Conservation (phyloP, 2,113 vertebrate species). For the Erythrocebus patas region DNA sequence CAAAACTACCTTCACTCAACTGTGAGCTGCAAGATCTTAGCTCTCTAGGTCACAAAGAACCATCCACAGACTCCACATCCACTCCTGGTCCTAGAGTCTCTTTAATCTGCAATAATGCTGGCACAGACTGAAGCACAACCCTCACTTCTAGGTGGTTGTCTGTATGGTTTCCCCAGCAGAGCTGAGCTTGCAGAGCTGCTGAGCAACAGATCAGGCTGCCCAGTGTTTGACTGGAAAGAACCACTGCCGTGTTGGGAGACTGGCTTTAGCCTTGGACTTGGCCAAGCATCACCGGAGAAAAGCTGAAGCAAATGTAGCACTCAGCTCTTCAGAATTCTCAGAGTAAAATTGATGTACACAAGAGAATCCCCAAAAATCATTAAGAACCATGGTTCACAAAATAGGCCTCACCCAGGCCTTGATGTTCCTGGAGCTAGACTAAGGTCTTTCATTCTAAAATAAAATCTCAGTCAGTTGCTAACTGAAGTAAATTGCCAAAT, state of each 20-base stretch:
- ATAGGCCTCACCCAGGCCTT: background rate
- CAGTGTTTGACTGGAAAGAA: background rate
- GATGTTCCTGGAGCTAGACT: background rate
- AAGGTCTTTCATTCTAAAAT: background rate
- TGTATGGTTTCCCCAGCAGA: background rate
- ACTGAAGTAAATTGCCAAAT: background rate
- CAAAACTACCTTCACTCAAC: background rate
- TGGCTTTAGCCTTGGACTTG: background rate
- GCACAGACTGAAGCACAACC: background rate
- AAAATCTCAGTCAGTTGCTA: background rate
- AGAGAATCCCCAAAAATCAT: background rate
- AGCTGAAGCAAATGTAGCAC: background rate
- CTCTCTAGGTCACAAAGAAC: background rate
- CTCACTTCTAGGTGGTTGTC: background rate
- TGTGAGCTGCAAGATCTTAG: background rate
- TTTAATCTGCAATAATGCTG: background rate
- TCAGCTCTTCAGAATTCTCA: background rate
- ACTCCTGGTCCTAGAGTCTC: background rate
- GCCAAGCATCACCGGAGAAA: background rate
- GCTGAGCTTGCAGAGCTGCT: background rate
- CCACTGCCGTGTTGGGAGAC: background rate
- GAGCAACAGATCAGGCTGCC: background rate
- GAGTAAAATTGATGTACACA: background rate
- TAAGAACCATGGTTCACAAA: background rate
- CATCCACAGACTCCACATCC: background rate